Percentiles rank a stretch among this genome's conserved stretches.
Conservation (phyloP, 1,140 invertebrate species). For the Physella acuta region DNA sequence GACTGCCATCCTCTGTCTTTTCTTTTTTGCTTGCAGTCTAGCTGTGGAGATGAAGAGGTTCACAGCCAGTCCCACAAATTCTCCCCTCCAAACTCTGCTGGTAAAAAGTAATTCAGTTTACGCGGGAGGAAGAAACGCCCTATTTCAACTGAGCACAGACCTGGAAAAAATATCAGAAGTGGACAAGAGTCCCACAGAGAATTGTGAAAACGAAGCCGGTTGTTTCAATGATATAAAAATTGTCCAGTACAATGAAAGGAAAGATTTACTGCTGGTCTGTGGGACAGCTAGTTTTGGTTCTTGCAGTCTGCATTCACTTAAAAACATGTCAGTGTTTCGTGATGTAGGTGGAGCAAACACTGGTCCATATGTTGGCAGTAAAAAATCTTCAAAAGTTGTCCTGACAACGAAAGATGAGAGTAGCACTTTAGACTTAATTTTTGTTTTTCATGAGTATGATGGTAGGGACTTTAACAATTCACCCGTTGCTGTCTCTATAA, state of each 20-base stretch:
- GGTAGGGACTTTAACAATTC: conserved; percentile 24
- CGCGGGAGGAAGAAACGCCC: conserved; percentile 32
- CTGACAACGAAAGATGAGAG: conserved; percentile 13
- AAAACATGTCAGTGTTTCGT: conserved; percentile 8
- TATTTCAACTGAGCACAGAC: conserved; percentile 28
- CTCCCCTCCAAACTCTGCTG: neutral
- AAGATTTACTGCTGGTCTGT: conserved; percentile 33
- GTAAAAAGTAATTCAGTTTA: conserved; percentile 21
- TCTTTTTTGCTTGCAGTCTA: neutral
- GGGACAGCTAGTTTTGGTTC: conserved; percentile 31
- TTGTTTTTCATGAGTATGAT: conserved; percentile 38
- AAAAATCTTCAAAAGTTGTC: conserved; percentile 30
- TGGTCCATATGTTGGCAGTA: conserved; percentile 31
- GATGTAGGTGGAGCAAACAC: conserved; percentile 9
- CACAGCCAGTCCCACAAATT: neutral
- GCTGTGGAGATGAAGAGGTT: neutral
- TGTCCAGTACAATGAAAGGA: conserved; percentile 25
- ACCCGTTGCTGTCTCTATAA: conserved; percentile 32
- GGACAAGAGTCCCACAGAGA: conserved; percentile 25
- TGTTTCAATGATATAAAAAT: conserved; percentile 29
- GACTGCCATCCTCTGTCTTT: neutral
- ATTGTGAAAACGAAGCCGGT: neutral
- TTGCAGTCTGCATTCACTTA: conserved; percentile 30
- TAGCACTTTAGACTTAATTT: conserved; percentile 17
- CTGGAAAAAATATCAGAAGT: conserved; percentile 10